phyloP scores from a whole-genome alignment of 2,888 invertebrate species.

The Eulithis prunata region DNA sequence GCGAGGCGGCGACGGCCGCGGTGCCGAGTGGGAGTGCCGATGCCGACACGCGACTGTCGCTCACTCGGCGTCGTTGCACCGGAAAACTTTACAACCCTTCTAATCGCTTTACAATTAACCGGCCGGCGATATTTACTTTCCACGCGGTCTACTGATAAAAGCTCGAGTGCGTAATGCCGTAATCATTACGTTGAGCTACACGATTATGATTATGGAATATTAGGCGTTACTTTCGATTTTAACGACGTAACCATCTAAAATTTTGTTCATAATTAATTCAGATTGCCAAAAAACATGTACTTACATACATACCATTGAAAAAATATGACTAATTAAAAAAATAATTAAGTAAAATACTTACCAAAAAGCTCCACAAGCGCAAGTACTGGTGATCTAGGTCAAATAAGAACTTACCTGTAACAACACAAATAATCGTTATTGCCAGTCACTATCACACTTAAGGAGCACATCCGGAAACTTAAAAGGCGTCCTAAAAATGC shows the following conservation, averaged over 20 bases:
- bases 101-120: constrained; percentile 79
- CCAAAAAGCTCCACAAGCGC: constrained; percentile 9
- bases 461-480: constrained; percentile 47
- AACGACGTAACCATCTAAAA: neutral
- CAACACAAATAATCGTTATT: constrained; percentile 54
- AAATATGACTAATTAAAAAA: too few species aligned
- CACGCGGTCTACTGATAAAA: constrained; percentile 47
- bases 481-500: constrained; percentile 48
- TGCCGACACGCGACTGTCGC: constrained; percentile 71
- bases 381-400: constrained; percentile 7
- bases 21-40: constrained; percentile 75
- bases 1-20: constrained; percentile 67
- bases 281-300: too few species aligned
- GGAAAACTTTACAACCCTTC: constrained; percentile 80
- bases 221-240: neutral
- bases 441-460: constrained; percentile 44
- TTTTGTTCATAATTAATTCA: too few species aligned
- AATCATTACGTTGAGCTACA: constrained; percentile 16
- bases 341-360: constrained; percentile 27
- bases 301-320: too few species aligned
- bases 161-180: constrained; percentile 24
- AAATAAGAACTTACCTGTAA: constrained; percentile 54
- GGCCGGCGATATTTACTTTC: constrained; percentile 74
- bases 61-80: constrained; percentile 67
- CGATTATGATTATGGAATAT: constrained; percentile 8